Percentiles rank a stretch among this genome's conserved stretches.
These are phyloP conservation scores for Brachyhypopomus occidentalis DNA, from an alignment of 2,113 vertebrate species.

Conservation along the genomic window DNA sequence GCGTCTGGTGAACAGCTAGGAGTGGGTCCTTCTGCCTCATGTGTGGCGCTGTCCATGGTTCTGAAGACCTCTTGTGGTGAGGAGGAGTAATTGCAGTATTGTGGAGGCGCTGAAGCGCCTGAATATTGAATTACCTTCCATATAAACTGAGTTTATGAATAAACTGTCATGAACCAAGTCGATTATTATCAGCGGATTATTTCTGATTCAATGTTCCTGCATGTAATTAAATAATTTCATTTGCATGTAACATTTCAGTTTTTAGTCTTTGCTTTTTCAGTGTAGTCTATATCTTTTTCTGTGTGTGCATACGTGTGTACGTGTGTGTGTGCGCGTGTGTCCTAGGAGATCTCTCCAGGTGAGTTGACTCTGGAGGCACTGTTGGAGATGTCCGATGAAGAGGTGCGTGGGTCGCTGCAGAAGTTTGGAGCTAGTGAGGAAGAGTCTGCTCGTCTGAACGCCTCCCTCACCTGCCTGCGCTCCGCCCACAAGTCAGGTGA, in stretches of 20 bases:
- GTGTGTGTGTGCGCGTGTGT: constrained; percentile 31
- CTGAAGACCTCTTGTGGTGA: constrained; percentile 28
- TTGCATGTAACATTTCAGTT: too few relatives aligned
- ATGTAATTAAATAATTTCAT: too few relatives aligned
- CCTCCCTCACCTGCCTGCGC: constrained; percentile 92
- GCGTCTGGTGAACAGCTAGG: not conserved
- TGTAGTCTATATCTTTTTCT: not conserved
- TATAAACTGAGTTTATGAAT: not conserved
- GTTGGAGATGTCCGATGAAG: constrained; percentile 88
- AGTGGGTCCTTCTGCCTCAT: not conserved
- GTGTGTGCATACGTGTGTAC: constrained; percentile 18
- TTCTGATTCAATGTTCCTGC: too few relatives aligned
- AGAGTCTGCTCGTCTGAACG: constrained; percentile 93
- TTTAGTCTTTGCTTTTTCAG: too few relatives aligned
- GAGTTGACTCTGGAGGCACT: constrained; percentile 91
- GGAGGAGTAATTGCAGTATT: not conserved
- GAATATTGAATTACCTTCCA: not conserved
- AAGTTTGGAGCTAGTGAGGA: constrained; percentile 91
- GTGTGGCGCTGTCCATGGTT: constrained; percentile 14
- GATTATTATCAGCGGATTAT: too few relatives aligned
- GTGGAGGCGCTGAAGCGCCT: not conserved
- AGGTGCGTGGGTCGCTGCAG: constrained; percentile 89
- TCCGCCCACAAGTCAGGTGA: constrained; percentile 91
- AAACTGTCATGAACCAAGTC: not conserved
- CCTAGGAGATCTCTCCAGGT: constrained; percentile 84